phyloP scores from a whole-genome alignment of 1,140 invertebrate species.

The Saccostrea glomerata region DNA sequence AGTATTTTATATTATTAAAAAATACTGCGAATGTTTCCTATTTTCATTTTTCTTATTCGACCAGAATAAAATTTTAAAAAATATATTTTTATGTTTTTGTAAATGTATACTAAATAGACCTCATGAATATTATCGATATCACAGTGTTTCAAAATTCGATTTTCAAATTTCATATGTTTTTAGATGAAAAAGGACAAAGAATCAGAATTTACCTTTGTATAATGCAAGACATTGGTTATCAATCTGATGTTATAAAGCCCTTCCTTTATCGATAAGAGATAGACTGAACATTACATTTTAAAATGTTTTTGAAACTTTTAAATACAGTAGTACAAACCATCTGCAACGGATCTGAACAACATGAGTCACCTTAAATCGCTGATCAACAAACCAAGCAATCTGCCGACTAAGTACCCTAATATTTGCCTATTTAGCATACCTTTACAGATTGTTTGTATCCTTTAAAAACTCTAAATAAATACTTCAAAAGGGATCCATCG shows the following conservation, averaged over 20 bases:
- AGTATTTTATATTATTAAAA: too few species aligned
- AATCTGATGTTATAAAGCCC: background rate
- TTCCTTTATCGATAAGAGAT: background rate
- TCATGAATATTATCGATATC: too few species aligned
- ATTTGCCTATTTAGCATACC: conserved; percentile 23
- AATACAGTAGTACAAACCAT: background rate
- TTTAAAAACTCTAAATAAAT: conserved; percentile 35
- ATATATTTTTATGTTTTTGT: too few species aligned
- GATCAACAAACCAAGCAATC: background rate
- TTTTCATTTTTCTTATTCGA: too few species aligned
- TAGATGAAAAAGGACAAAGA: background rate
- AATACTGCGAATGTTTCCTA: too few species aligned
- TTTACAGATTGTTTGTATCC: conserved; percentile 1
- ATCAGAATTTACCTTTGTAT: background rate
- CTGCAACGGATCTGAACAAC: background rate
- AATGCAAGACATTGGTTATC: background rate
- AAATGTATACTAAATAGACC: too few species aligned
- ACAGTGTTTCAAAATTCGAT: background rate
- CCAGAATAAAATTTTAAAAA: too few species aligned
- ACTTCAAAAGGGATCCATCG: background rate
- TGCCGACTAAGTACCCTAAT: background rate
- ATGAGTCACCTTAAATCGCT: background rate
- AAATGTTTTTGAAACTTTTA: background rate
- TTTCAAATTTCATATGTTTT: background rate
- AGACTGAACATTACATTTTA: background rate